Base-by-base conservation (phyloP, 2,888 invertebrate species). In the Neoascia interrupta region DNA sequence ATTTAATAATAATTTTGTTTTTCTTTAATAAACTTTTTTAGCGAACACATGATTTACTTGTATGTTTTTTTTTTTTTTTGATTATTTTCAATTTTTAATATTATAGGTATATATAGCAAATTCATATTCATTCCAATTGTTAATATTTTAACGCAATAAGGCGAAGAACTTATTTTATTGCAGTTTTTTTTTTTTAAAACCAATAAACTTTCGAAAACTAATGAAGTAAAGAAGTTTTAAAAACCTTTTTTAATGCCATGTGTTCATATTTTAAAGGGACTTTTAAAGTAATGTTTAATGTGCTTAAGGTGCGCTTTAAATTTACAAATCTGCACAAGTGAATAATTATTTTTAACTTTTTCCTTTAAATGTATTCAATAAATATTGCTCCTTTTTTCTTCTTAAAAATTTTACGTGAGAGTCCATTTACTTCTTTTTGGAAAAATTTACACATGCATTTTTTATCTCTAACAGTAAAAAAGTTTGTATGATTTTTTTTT, bases 41-140 rank as follows among this genome's bases (percentile, higher is more conserved):
- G 53, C 64, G 76, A 76, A 70, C 76, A 76, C 76, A 76, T 76
- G 76, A 76, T 64, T 76, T 69, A 13, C 51, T 61, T 60, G 28
- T 6, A 26, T 26, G 26, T 8, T 26, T 26, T 21, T 21, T 28
- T 43, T 34, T 61, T 51, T 53, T 63, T 11, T 45, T 34, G 4
- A 21, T 63, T 39, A 1, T 47, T 53, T 47, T 53, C 6, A 47
- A 26, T 37, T 16, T 37, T 8, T 49, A 37, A 26, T 26, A 26
- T 8, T 66, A 15, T 36, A 26, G 43, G 21, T 45, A 43, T 34
- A 31, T 31, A 41, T 43, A n/a, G n/a, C n/a, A n/a, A n/a, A n/a
- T n/a, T n/a, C n/a, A n/a, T n/a, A n/a, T n/a, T n/a, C n/a, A n/a
- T n/a, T n/a, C n/a, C n/a, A n/a, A n/a, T n/a, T n/a, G n/a, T n/a